Percentiles rank a stretch among this genome's conserved stretches.
These are phyloP conservation scores for Charina bottae DNA, from an alignment of 2,113 vertebrate species.

Conservation along the genomic window DNA sequence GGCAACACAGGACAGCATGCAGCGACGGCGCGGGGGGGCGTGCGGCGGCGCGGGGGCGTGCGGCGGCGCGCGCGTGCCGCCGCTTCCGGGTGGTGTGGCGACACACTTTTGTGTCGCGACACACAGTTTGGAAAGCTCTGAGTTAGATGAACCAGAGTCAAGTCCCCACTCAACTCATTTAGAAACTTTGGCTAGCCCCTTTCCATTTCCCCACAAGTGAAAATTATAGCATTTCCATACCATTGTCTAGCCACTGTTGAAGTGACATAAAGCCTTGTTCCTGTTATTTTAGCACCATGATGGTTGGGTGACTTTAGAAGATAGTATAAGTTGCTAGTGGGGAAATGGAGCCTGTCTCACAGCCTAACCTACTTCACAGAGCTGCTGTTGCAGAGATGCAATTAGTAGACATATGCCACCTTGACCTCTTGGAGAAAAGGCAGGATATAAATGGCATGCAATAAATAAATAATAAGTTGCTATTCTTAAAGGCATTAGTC, in stretches of 20 bases:
- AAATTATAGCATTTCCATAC: not conserved
- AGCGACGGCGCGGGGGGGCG: too few relatives aligned
- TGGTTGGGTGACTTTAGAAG: not conserved
- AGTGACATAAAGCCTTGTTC: not conserved
- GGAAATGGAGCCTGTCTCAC: not conserved
- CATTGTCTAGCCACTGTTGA: not conserved
- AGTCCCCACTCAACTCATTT: not conserved
- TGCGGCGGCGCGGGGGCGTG: too few relatives aligned
- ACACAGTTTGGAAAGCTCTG: too few relatives aligned
- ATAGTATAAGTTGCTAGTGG: not conserved
- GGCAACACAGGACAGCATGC: too few relatives aligned
- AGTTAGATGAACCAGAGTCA: not conserved
- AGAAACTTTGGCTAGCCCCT: not conserved
- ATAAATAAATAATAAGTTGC: not conserved
- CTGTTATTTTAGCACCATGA: not conserved
- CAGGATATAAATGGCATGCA: not conserved
- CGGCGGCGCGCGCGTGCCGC: too few relatives aligned
- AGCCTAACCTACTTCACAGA: not conserved
- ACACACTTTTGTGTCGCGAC: too few relatives aligned
- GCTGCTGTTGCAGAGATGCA: not conserved
- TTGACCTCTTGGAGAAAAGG: not conserved
- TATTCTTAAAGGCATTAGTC: not conserved
- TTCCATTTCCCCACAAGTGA: not conserved
- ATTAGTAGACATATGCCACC: not conserved
- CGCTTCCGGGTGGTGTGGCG: too few relatives aligned